Conservation (phyloP, 2,797 vertebrate species). For the Muscicapa comitata region DNA sequence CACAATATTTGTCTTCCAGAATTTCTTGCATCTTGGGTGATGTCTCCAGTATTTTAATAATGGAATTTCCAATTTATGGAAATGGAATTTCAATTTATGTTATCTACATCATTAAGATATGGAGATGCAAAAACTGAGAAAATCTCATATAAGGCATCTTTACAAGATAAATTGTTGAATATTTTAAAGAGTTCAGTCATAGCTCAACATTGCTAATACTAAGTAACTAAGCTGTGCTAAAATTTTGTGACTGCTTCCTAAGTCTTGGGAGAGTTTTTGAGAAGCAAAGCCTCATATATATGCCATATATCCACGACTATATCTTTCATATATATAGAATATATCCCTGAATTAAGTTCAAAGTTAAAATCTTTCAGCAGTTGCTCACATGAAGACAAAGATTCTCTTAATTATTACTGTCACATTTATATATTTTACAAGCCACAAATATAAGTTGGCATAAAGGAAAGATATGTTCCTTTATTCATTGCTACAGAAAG, state of each 20-base stretch:
- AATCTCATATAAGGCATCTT: background rate
- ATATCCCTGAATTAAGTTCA: background rate
- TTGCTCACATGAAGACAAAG: background rate
- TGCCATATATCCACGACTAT: background rate
- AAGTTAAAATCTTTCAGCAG: background rate
- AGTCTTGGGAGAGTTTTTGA: background rate
- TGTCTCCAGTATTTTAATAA: background rate
- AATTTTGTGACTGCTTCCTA: background rate
- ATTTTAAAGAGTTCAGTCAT: background rate
- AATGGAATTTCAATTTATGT: background rate
- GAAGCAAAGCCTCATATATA: background rate
- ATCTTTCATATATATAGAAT: background rate
- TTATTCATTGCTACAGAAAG: slow-evolving; percentile 30
- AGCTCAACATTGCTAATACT: background rate
- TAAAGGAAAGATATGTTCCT: background rate
- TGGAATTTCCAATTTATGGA: background rate
- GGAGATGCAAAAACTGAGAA: background rate
- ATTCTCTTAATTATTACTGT: background rate
- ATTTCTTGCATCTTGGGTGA: background rate
- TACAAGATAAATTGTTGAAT: background rate
- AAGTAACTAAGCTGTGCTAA: background rate
- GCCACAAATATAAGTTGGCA: background rate
- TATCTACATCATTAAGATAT: background rate
- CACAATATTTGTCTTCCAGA: background rate
- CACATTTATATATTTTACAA: background rate